Conservation (phyloP, 2,113 vertebrate genomes). For the Brachionichthys hirsutus region DNA sequence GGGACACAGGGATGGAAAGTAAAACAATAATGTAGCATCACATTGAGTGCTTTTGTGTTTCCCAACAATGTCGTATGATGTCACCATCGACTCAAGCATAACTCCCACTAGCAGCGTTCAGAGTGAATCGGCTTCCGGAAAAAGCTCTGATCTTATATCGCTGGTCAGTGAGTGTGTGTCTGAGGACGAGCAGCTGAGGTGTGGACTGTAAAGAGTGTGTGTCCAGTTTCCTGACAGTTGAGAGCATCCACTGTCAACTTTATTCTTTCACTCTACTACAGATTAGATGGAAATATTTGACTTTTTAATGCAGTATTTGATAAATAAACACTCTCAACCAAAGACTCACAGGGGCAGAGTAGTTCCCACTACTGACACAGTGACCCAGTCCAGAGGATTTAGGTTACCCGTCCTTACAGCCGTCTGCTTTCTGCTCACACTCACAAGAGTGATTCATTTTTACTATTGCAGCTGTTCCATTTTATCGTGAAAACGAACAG, state of each 20-base stretch:
- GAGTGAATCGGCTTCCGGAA: slow-evolving; percentile 71
- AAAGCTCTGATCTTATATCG: slow-evolving; percentile 46
- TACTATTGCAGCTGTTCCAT: slow-evolving; percentile 23
- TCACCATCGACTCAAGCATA: too few relatives aligned
- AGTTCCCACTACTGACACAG: slow-evolving; percentile 61
- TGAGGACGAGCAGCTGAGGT: slow-evolving; percentile 30
- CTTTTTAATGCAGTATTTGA: too few relatives aligned
- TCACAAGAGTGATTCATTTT: slow-evolving; percentile 13
- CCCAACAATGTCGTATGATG: too few relatives aligned
- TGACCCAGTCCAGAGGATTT: slow-evolving; percentile 66
- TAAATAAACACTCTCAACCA: neutral
- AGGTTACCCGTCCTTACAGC: slow-evolving; percentile 45
- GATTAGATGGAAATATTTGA: too few relatives aligned
- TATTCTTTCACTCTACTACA: too few relatives aligned
- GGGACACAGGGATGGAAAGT: too few relatives aligned
- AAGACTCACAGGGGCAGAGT: slow-evolving; percentile 11
- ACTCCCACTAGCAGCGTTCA: slow-evolving; percentile 55
- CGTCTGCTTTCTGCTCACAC: slow-evolving; percentile 28
- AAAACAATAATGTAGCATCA: too few relatives aligned
- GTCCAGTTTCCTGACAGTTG: slow-evolving; percentile 9
- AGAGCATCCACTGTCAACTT: neutral
- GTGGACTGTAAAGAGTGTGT: slow-evolving; percentile 8
- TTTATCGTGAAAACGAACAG: too few relatives aligned
- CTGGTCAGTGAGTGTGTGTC: slow-evolving; percentile 13
- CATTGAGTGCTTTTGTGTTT: too few relatives aligned